Conservation (phyloP, 2,113 vertebrate species). For the Lonchura striata region DNA sequence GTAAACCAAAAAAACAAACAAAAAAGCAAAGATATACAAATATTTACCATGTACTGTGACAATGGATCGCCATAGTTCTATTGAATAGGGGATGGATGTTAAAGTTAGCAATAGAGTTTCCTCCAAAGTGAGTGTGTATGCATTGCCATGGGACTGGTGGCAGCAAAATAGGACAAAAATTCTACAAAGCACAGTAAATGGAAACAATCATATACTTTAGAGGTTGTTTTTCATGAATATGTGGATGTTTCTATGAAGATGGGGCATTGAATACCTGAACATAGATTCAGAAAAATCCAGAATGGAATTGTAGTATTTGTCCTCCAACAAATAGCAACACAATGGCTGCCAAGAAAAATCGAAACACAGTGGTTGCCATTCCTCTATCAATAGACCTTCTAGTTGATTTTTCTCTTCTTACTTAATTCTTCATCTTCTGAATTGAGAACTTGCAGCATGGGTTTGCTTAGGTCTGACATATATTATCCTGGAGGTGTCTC, state of each 20-base stretch:
- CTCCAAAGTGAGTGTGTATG: background rate
- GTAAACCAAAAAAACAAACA: background rate
- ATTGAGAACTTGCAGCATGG: background rate
- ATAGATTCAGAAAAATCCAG: background rate
- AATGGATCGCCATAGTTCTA: background rate
- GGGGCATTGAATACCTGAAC: accelerated
- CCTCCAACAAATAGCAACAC: background rate
- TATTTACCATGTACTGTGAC: too few relatives aligned
- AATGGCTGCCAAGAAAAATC: too few relatives aligned
- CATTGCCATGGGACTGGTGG: background rate
- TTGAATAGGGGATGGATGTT: background rate
- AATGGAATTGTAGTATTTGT: background rate
- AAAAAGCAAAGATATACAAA: too few relatives aligned
- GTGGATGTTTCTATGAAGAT: background rate
- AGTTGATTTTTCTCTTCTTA: background rate
- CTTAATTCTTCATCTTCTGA: background rate
- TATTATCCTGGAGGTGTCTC: background rate
- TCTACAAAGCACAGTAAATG: background rate
- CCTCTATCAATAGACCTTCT: background rate
- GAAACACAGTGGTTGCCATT: background rate
- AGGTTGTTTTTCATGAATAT: background rate
- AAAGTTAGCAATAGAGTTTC: background rate
- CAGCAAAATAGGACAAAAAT: background rate
- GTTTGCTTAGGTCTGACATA: background rate
- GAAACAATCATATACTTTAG: background rate